Percentiles rank a stretch among this genome's conserved stretches.
Evolutionary conservation across 2,888 invertebrate species (phyloP).

Genomic region (Habrosyne pyritoides): DNA sequence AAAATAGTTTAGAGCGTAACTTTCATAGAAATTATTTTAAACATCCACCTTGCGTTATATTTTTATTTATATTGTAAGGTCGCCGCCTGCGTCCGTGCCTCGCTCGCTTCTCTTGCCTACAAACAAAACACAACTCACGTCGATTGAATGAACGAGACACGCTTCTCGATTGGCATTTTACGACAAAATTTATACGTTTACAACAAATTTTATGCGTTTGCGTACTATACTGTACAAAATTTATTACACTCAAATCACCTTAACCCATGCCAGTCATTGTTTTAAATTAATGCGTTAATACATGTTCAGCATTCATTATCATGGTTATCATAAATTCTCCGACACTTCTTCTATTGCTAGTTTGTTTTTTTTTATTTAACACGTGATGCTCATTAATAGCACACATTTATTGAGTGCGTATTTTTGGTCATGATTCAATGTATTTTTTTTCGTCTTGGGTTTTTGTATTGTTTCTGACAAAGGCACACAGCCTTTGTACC

Average conservation of each 20-base stretch:
- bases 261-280: not conserved
- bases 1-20: constrained; percentile 8
- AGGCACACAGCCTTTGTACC: too few species aligned
- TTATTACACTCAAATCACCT: not conserved
- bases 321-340: not conserved
- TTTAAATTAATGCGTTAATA: not conserved
- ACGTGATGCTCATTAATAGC: too few species aligned
- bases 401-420: too few species aligned
- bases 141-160: constrained; percentile 6
- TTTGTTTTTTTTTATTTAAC: too few species aligned
- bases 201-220: constrained; percentile 4
- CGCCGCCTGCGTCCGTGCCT: not conserved
- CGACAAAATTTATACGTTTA: constrained; percentile 5
- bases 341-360: not conserved
- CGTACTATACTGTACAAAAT: not conserved
- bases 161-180: constrained; percentile 6
- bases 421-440: too few species aligned
- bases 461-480: too few species aligned
- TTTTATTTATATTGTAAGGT: constrained; percentile 33
- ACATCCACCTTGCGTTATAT: constrained; percentile 13
- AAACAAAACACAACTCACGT: constrained; percentile 4
- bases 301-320: not conserved
- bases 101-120: not conserved
- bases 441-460: too few species aligned
- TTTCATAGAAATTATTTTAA: constrained; percentile 14